Base-by-base conservation (phyloP, 2,888 invertebrate genomes). In the Rugalucina vietnamica region DNA sequence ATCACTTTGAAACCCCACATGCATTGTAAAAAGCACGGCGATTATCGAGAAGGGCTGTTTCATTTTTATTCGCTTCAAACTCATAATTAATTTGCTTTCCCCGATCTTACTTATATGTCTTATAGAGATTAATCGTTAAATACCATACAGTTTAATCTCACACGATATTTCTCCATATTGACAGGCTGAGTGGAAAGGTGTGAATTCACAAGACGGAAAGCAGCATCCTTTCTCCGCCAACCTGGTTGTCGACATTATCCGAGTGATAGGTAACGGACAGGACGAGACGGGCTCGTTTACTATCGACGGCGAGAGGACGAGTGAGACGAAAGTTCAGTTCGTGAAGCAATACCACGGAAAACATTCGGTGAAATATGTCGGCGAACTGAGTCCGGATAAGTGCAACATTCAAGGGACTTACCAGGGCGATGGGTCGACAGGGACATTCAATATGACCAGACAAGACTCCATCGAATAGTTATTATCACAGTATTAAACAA, bases 171-270 rank as follows among this genome's bases (percentile, higher is more conserved):
- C n/a, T n/a, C n/a, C n/a, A n/a, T n/a, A n/a, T n/a, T n/a, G n/a
- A n/a, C 54, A 54, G 54, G 12, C 8, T 21, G 12, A 54, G 54
- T 54, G 54, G 54, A 54, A 54, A 54, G 54, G 54, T 54, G 8
- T 8, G 14, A 4, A 54, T 4, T 8, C 21, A 54, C 54, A 54
- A 21, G 54, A 54, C 54, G 54, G 54, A 21, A 54, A 54, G n/a
- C 21, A 54, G n/a, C 21, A 54, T n/a, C n/a, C 54, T 8, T 54
- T 54, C 54, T 14, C 54, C n/a, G 12, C 21, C 54, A 54, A 54
- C n/a, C n/a, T 54, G 54, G 54, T 54, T n/a, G 21, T 54, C 54
- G 54, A 54, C n/a, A 54, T 54, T n/a, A 54, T 54, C 54, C 54
- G 54, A 14, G 54, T 54, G 8, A 54, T 54, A 4, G 54, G 54